Evolutionary conservation across 2,888 invertebrate genomes (phyloP), one percentile per base, ranked within the genome.

Genomic region (Dolichomitus sp.): DNA sequence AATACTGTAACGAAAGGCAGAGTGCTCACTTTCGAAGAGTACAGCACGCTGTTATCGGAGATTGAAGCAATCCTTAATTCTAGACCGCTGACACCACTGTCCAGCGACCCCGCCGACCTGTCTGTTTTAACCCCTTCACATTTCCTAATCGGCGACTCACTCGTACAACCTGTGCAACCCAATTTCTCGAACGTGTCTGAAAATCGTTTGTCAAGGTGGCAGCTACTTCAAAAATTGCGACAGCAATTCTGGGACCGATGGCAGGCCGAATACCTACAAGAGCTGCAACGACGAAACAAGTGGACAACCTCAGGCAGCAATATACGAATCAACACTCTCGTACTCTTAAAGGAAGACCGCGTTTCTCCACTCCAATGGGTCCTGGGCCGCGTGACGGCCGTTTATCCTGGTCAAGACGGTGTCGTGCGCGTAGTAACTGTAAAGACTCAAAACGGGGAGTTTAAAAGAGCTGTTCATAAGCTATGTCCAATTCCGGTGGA

Each of bases 81-180:
- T 14, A 14, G 48, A 17, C 48, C 48, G n/a, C n/a, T 48, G 6
- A 48, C 48, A 1, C 48, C 48, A 17, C n/a, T n/a, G 14, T 17
- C 48, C 6, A 17, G n/a, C n/a, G 48, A 48, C n/a, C 17, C 48
- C 2, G n/a, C 48, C n/a, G 48, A 48, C n/a, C 17, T 48, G n/a
- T 48, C 48, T n/a, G 48, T 48, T 6, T n/a, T 48, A n/a, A 48
- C 17, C 4, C 48, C 48, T 17, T 48, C 48, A 17, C 48, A 48
- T 6, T 48, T 48, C n/a, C n/a, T 48, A 17, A 48, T 48, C 48
- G 48, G 48, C 48, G 48, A 48, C 48, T 48, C 48, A 48, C 48
- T 17, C 48, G 48, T 48, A 2, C 48, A 45, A 14, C 45, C 45
- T 12, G 45, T 45, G 12, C 45, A 45, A 45, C 14, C 45, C 12